Conservation (phyloP, 2,797 vertebrate genomes). For the Uromys caudimaculatus region DNA sequence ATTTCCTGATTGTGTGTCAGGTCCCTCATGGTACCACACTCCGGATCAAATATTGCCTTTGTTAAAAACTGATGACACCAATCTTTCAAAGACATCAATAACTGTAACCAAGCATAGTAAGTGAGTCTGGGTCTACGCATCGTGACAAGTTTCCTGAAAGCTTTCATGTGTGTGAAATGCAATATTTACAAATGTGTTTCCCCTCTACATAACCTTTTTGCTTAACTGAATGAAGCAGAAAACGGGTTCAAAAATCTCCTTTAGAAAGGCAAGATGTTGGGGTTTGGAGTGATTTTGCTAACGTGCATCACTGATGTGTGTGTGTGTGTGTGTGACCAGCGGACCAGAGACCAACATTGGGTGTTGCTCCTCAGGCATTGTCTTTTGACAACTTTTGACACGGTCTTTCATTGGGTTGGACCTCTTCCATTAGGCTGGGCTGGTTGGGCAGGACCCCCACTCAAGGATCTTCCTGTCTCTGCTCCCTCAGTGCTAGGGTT, state of each 20-base stretch:
- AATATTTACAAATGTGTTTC: neutral
- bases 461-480: neutral
- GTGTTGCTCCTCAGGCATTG: neutral
- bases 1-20: neutral
- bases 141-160: neutral
- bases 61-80: neutral
- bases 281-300: neutral
- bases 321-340: neutral
- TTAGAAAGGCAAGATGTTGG: constrained; percentile 10
- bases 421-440: neutral
- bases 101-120: constrained; percentile 19
- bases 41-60: constrained; percentile 22
- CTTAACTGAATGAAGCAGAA: constrained; percentile 49
- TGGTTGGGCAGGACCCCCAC: neutral
- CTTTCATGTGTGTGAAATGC: constrained; percentile 12
- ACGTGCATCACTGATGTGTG: neutral
- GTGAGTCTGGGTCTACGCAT: neutral
- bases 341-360: neutral
- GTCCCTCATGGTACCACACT: neutral
- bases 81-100: neutral
- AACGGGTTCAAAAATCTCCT: neutral
- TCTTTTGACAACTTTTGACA: neutral
- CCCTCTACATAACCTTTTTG: neutral
- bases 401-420: neutral
- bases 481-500: neutral